phyloP scores from a whole-genome alignment of 2,888 invertebrate species.

The Trachelus iudaicus region DNA sequence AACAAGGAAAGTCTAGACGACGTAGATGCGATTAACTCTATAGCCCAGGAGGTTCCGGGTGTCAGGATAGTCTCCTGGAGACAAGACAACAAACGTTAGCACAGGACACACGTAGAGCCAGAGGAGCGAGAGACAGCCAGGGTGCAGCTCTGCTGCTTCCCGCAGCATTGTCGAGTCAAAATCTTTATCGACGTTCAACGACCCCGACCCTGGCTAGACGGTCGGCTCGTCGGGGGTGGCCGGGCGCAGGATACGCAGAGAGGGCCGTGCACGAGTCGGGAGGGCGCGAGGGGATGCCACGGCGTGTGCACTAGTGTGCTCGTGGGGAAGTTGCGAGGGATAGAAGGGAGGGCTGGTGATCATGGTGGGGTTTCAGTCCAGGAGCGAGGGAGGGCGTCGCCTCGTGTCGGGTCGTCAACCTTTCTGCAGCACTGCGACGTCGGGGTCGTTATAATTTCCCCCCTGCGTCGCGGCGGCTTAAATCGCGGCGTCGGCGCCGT shows the following conservation, averaged over 20 bases:
- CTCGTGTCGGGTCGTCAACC: conserved; percentile 63
- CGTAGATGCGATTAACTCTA: neutral
- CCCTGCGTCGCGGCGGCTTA: conserved; percentile 27
- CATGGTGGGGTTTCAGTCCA: neutral
- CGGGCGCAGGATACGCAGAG: conserved; percentile 34
- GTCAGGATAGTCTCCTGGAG: neutral
- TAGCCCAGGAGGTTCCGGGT: neutral
- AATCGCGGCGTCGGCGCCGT: conserved; percentile 26
- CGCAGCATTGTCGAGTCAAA: conserved; percentile 57
- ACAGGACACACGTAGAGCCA: neutral
- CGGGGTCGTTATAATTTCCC: conserved; percentile 58
- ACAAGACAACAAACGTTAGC: neutral
- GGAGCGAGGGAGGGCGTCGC: conserved; percentile 54
- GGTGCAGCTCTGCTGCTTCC: conserved; percentile 16
- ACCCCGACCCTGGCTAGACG: conserved; percentile 66
- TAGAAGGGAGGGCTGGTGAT: neutral
- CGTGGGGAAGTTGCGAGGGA: neutral
- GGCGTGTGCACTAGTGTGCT: neutral
- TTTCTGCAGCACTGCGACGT: conserved; percentile 64
- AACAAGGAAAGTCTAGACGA: neutral
- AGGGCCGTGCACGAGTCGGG: conserved; percentile 30
- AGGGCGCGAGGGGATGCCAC: conserved; percentile 18
- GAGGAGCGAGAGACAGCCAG: neutral
- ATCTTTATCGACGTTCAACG: conserved; percentile 67
- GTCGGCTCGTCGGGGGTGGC: conserved; percentile 40